phyloP scores from a whole-genome alignment of 2,113 vertebrate genomes.

The Caretta caretta region DNA sequence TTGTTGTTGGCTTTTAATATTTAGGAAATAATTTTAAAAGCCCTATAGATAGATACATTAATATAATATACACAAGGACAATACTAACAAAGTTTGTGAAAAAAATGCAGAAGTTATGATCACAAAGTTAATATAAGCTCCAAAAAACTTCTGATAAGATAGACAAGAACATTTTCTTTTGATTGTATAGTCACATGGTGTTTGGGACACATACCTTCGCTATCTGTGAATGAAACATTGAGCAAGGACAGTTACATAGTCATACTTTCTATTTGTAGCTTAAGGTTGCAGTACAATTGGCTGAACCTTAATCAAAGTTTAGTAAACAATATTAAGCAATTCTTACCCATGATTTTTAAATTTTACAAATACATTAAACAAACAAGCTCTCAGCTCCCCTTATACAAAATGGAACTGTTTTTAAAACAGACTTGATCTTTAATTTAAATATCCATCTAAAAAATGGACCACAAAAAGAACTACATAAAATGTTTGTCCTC shows the following conservation, averaged over 20 bases:
- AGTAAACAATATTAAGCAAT: background rate
- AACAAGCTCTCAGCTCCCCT: background rate
- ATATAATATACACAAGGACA: background rate
- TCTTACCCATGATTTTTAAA: background rate
- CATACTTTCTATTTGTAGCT: constrained; percentile 56
- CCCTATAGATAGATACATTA: background rate
- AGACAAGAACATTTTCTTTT: constrained; percentile 52
- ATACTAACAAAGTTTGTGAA: background rate
- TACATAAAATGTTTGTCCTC: background rate
- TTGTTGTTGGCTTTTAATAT: background rate
- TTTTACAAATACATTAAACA: constrained; percentile 2
- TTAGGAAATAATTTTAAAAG: background rate
- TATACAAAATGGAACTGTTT: background rate
- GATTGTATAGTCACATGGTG: constrained; percentile 40
- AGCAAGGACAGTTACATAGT: constrained; percentile 47
- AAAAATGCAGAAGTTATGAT: constrained; percentile 31
- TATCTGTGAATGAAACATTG: constrained; percentile 69
- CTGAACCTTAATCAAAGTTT: constrained; percentile 55
- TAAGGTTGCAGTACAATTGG: constrained; percentile 52
- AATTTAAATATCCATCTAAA: background rate
- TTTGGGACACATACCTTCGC: constrained; percentile 51
- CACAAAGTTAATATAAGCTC: constrained; percentile 12
- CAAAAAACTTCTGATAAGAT: constrained; percentile 24
- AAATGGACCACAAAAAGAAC: background rate
- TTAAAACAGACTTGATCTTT: background rate